These are phyloP conservation scores for Atlantisia rogersi DNA, from an alignment of 2,113 vertebrate genomes.

Conservation along the genomic window DNA sequence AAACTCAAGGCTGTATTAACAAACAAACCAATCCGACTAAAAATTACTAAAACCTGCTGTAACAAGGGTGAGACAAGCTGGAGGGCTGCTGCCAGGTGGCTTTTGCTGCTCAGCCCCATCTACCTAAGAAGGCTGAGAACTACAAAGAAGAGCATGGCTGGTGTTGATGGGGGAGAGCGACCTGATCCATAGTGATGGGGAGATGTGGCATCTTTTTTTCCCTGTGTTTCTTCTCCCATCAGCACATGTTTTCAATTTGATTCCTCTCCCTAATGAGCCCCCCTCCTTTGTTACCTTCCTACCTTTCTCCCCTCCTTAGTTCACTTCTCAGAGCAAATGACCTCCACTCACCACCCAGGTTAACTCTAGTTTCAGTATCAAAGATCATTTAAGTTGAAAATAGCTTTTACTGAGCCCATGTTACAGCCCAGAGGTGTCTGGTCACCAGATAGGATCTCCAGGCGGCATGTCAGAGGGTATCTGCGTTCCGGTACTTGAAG, in stretches of 20 bases:
- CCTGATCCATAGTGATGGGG: neutral
- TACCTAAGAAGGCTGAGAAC: constrained; percentile 41
- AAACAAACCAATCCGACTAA: neutral
- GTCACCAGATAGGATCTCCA: constrained; percentile 24
- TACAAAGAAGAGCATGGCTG: constrained; percentile 5
- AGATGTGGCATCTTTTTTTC: neutral
- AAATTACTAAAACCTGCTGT: neutral
- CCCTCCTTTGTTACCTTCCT: neutral
- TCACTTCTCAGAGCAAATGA: constrained; percentile 2
- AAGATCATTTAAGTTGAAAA: constrained; percentile 43
- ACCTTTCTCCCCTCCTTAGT: neutral
- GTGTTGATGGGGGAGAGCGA: neutral
- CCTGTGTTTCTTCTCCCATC: neutral
- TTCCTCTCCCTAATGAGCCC: neutral
- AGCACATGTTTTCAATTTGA: neutral
- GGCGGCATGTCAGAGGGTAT: neutral
- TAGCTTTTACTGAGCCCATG: neutral
- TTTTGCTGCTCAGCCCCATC: constrained; percentile 39
- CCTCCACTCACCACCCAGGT: neutral
- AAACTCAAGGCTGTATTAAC: neutral
- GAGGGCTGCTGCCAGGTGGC: neutral
- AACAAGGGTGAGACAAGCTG: neutral
- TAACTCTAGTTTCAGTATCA: constrained; percentile 40
- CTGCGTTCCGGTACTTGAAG: neutral
- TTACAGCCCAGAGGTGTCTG: neutral